These are phyloP conservation scores for Theocolax elegans DNA, from an alignment of 1,140 invertebrate genomes.

Conservation along the genomic window DNA sequence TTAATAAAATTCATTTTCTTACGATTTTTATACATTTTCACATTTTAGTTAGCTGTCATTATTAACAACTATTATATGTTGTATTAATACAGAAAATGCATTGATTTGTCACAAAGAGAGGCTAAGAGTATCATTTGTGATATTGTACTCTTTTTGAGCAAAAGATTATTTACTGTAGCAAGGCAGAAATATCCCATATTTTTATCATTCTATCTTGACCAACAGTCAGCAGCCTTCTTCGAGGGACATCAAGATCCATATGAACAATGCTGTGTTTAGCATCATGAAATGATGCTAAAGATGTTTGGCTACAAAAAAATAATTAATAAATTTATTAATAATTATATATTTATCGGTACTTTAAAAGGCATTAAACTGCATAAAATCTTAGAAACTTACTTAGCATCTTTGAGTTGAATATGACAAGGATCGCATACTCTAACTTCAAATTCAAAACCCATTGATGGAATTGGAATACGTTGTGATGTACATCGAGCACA, in stretches of 20 bases:
- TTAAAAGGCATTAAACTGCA: constrained; percentile 20
- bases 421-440: constrained; percentile 94
- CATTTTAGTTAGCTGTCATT: not conserved
- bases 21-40: not conserved
- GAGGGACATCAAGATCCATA: constrained; percentile 90
- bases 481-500: constrained; percentile 92
- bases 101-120: constrained; percentile 31
- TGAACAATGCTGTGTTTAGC: constrained; percentile 90
- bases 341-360: not conserved
- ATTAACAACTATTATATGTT: not conserved
- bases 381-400: constrained; percentile 72
- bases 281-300: constrained; percentile 94
- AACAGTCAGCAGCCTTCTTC: constrained; percentile 87
- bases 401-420: constrained; percentile 82
- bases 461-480: constrained; percentile 88
- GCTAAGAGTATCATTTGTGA: constrained; percentile 26
- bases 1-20: constrained; percentile 21
- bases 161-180: constrained; percentile 65
- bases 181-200: constrained; percentile 81
- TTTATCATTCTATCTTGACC: constrained; percentile 95
- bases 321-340: not conserved
- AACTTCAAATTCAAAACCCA: constrained; percentile 98
- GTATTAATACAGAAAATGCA: constrained; percentile 25
- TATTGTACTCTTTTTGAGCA: not conserved
- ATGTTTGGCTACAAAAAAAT: constrained; percentile 83